Evolutionary conservation across 2,888 invertebrate species (phyloP), one percentile per base, ranked within the genome.

Genomic region (Acrobasis repandana): DNA sequence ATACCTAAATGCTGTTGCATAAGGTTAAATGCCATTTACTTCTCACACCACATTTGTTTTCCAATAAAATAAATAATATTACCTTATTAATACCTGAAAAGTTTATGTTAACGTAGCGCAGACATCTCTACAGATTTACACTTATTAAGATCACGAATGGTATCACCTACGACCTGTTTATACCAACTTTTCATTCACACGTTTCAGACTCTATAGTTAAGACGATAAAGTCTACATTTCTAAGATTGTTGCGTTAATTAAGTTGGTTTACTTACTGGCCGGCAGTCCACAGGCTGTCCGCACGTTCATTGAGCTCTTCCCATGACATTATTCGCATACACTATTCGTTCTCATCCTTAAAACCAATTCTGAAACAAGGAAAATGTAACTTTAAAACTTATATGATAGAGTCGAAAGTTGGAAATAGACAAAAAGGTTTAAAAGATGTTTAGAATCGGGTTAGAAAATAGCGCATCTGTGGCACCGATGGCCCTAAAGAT

Each of bases 251-350:
- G 66, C 65, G 63, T 64, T 65, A 68, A 78, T 78, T 82, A 82
- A 78, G 74, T 80, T 83, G 76, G 82, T 77, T 68, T 74, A 74
- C 77, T 81, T 77, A 79, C 81, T 83, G 88, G 83, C 83, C 88
- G 83, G 88, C 86, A 87, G 91, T 88, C 89, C 86, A 87, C 83
- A 85, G 85, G 86, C 86, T 88, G 91, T 88, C 91, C 90, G 90
- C 85, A 83, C 87, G 87, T 89, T 90, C 89, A 90, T 87, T 89
- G 87, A 89, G 91, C 85, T 86, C 90, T 92, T 92, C 91, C 91
- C 92, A 92, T 91, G 92, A 92, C 92, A 92, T 92, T 92, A 91
- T 88, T 85, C 85, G 68, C 68, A 65, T 68, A 67, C 68, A 67
- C 70, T 66, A 73, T 71, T 70, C 69, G 72, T 68, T 71, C 74